A percentile compares a stretch with the other conserved stretches of the same genome.
Conservation (phyloP, 2,113 vertebrate genomes). For the Oryzias woworae region DNA sequence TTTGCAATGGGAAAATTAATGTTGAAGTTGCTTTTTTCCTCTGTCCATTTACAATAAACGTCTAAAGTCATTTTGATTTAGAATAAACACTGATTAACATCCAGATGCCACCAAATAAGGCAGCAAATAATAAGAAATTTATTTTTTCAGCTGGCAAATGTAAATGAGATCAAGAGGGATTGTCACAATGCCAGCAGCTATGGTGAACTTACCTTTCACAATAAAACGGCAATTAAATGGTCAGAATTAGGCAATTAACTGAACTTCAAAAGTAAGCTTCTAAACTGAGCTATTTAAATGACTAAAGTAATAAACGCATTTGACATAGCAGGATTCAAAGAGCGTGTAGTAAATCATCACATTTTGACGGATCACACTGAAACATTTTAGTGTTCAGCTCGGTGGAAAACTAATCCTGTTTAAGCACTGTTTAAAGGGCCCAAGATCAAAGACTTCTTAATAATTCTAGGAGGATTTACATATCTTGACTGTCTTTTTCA, state of each 20-base stretch:
- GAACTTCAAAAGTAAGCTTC: not conserved
- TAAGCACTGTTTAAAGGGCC: constrained; percentile 4
- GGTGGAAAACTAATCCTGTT: constrained; percentile 1
- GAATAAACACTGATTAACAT: not conserved
- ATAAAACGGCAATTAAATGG: not conserved
- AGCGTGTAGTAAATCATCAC: not conserved
- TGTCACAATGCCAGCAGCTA: not conserved
- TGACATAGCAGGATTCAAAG: constrained; percentile 3
- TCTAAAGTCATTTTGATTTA: not conserved
- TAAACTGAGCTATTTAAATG: not conserved
- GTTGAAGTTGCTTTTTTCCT: not conserved
- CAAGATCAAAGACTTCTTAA: not conserved
- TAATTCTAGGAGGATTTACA: constrained; percentile 3
- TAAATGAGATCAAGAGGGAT: too few relatives aligned
- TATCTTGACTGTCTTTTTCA: constrained; percentile 16
- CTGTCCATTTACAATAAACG: not conserved
- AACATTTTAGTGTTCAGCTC: constrained; percentile 5
- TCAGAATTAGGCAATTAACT: not conserved
- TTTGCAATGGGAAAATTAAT: not conserved
- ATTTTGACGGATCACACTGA: not conserved
- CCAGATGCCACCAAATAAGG: too few relatives aligned
- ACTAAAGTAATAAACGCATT: not conserved
- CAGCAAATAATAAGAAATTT: too few relatives aligned
- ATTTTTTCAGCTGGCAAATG: too few relatives aligned
- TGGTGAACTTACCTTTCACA: not conserved